Base-by-base conservation (phyloP, 2,113 vertebrate species). In the Pyrgilauda ruficollis region DNA sequence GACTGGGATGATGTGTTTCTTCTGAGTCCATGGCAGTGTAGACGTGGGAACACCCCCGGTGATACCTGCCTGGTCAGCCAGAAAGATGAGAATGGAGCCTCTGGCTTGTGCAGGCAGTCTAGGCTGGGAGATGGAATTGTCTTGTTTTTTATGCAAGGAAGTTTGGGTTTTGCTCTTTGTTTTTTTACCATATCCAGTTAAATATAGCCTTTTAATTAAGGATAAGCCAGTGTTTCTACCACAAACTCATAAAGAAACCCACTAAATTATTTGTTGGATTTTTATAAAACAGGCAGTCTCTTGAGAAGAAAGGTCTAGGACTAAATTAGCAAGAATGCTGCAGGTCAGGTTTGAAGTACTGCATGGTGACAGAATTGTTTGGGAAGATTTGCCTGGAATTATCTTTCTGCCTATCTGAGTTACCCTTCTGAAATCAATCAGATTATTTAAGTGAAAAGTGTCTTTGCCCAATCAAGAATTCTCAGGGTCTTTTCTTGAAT, bases 191-290 rank as follows among this genome's bases (percentile, higher is more conserved):
- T 62, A 80, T 70, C 86, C 75, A 77, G 44, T 81, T 81, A 96
- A 94, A 87, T 50, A 39, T 13, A 72, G n/a, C 52, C 33, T 62
- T 15, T 82, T 63, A 84, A 76, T 97, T 96, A 94, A 95, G 76
- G 61, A 79, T 55, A 82, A 93, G 46, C 20, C 39, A 9, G 12
- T 37, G 77, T 87, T 94, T 91, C 52, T 77, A 37, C 80, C 44
- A 61, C 62, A 64, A 63, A 76, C 81, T 92, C 50, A 21, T 72
- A 63, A 69, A 89, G 72, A 67, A 83, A 88, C 33, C 11, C 83
- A 87, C 33, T 90, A 86, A 92, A 84, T 86, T 77, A 92, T 95
- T 89, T 84, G 39, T 23, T 15, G 31, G 31, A 10, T 12, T 55
- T 94, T 92, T 92, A 95, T 55, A n/a, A 68, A 62, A 20, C 46